Evolutionary conservation across 2,113 vertebrate species (phyloP).

Genomic region (Falco punctatus): DNA sequence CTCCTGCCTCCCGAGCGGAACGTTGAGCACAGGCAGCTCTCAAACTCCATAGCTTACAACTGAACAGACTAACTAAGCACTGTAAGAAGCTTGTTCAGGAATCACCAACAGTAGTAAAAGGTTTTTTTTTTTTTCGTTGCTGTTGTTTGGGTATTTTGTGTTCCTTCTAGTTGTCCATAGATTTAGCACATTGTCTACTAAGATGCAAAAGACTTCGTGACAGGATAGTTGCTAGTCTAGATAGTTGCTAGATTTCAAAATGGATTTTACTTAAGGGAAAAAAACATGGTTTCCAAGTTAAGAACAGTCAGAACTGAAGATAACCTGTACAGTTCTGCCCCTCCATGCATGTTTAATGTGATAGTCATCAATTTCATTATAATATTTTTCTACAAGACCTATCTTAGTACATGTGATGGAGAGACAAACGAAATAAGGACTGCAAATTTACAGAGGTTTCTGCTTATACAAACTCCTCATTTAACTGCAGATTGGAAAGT

Average conservation of each 20-base stretch:
- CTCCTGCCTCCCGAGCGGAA: not conserved
- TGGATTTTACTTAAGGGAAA: not conserved
- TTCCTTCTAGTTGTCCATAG: not conserved
- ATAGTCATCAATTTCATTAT: not conserved
- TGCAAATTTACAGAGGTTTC: not conserved
- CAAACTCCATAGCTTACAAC: not conserved
- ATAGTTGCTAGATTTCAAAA: not conserved
- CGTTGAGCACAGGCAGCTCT: not conserved
- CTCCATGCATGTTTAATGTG: not conserved
- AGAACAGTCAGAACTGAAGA: not conserved
- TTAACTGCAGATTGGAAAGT: not conserved
- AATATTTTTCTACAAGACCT: not conserved
- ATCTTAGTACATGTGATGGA: not conserved
- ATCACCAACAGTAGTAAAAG: not conserved
- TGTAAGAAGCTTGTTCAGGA: not conserved
- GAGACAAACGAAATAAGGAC: fast-evolving
- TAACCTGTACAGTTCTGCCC: not conserved
- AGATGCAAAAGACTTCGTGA: not conserved
- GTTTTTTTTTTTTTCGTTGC: not conserved
- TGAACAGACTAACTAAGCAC: not conserved
- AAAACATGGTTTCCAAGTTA: not conserved
- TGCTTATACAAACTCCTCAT: not conserved
- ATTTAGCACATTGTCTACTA: not conserved
- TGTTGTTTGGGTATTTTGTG: not conserved
- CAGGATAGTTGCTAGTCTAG: not conserved